Evolutionary conservation across 2,888 invertebrate genomes (phyloP), one percentile per base, ranked within the genome.

Genomic region (Branchipolynoe longqiensis): DNA sequence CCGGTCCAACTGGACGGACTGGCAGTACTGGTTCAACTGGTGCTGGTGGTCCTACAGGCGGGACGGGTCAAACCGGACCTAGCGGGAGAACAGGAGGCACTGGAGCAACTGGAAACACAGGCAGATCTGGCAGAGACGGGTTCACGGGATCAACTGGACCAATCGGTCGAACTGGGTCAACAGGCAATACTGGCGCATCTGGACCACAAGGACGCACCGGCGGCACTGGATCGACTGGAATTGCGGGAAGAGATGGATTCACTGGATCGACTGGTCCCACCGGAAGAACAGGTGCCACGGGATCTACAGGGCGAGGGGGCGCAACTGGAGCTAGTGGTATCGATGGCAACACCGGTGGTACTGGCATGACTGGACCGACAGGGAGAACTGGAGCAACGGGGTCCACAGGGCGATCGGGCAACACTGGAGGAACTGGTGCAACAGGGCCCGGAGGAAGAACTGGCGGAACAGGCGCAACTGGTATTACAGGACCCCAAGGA

Each of bases 1-100:
- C 59, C 25, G 84, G 84, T 25, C 56, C 83, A 4, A 62, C 74
- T 28, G 85, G 85, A 28, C 25, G 64, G 25, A 73, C 28, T 62
- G 98, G 97, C 0, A 95, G 85, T 28, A 73, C 84, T 6, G 84
- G 84, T 58, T 64, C 64, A 28, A 62, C 54, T 54, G 85, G 87
- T 18, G 74, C 8, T n/a, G 48, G n/a, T n/a, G 85, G 85, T 18
- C 33, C 41, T 3, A 58, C 74, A 58, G 84, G 84, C 38, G 36
- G 33, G 14, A 74, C 84, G 18, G 84, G 84, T 18, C 18, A 40
- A 59, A 62, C 81, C 64, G 85, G 85, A n/a, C 41, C 62, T 36
- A n/a, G 36, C 18, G 85, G 85, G n/a, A 25, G 40, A 54, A 85
- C 85, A 18, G 85, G 85, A 36, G 69, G 69, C 6, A 82, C 85